These are phyloP conservation scores for Fulmarus glacialis DNA, from an alignment of 2,113 vertebrate genomes.

Conservation along the genomic window DNA sequence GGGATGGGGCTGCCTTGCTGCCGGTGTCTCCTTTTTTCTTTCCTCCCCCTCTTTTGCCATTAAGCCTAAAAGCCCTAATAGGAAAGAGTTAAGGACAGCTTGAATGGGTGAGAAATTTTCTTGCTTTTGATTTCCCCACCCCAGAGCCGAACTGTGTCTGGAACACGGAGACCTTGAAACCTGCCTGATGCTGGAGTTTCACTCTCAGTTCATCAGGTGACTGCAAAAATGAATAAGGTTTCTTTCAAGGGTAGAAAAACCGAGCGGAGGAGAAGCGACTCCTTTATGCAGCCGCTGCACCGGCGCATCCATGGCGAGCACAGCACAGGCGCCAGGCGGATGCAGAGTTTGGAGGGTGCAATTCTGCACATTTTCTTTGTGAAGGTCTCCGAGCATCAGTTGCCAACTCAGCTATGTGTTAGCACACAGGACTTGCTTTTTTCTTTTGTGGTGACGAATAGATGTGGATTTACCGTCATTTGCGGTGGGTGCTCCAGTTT, in stretches of 20 bases:
- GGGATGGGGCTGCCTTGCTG: neutral
- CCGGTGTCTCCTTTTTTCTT: rapidly evolving
- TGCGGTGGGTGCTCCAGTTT: neutral
- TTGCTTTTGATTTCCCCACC: neutral
- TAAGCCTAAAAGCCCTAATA: neutral
- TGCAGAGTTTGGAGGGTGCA: neutral
- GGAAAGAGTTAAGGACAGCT: neutral
- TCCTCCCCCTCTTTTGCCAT: neutral
- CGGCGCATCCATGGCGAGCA: rapidly evolving
- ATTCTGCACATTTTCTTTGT: neutral
- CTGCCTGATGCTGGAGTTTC: neutral
- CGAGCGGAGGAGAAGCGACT: rapidly evolving
- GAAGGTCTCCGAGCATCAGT: neutral
- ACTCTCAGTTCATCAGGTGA: neutral
- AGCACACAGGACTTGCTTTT: neutral
- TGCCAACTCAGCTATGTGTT: neutral
- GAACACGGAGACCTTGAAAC: slow-evolving; percentile 10
- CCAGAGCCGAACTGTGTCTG: neutral
- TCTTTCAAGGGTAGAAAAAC: neutral
- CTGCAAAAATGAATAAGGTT: neutral
- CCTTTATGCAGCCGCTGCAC: neutral
- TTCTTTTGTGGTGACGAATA: neutral
- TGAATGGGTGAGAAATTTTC: neutral
- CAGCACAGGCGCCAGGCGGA: rapidly evolving
- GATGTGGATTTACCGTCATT: neutral